These are phyloP conservation scores for Gila orcuttii DNA, from an alignment of 2,113 vertebrate species.

Conservation along the genomic window DNA sequence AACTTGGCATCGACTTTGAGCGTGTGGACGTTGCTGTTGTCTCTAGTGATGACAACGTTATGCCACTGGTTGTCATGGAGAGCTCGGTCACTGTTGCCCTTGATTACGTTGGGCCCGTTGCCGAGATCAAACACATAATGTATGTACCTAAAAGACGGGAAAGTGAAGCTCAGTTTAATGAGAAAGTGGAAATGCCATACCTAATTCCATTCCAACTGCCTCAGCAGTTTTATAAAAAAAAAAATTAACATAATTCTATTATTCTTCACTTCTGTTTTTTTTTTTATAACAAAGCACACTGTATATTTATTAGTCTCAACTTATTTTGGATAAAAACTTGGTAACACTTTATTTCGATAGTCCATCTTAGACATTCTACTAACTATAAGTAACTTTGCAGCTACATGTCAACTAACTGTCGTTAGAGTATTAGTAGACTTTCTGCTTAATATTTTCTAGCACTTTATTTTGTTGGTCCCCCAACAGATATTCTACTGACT, in stretches of 20 bases:
- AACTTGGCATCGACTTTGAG: slow-evolving; percentile 92
- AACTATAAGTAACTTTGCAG: too few relatives aligned
- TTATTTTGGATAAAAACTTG: background rate
- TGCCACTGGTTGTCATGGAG: slow-evolving; percentile 99
- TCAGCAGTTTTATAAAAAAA: background rate
- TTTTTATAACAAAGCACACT: background rate
- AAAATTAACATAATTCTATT: background rate
- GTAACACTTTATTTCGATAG: too few relatives aligned
- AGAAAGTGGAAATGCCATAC: background rate
- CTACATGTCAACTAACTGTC: too few relatives aligned
- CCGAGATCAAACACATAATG: slow-evolving; percentile 99
- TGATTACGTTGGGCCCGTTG: slow-evolving; percentile 96
- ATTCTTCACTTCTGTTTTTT: background rate
- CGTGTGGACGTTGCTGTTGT: slow-evolving; percentile 96
- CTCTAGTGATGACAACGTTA: slow-evolving; percentile 94
- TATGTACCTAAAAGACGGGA: slow-evolving; percentile 82
- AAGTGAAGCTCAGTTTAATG: background rate
- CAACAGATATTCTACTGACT: too few relatives aligned
- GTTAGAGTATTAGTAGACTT: too few relatives aligned
- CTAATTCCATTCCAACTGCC: background rate
- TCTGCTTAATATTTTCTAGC: too few relatives aligned
- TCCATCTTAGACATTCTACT: too few relatives aligned
- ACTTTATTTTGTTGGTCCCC: too few relatives aligned
- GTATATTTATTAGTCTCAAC: background rate
- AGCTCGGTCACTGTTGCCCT: slow-evolving; percentile 91